Percentiles rank a stretch among this genome's conserved stretches.
These are phyloP conservation scores for Melolontha melolontha DNA, from an alignment of 2,888 invertebrate species.

Conservation along the genomic window DNA sequence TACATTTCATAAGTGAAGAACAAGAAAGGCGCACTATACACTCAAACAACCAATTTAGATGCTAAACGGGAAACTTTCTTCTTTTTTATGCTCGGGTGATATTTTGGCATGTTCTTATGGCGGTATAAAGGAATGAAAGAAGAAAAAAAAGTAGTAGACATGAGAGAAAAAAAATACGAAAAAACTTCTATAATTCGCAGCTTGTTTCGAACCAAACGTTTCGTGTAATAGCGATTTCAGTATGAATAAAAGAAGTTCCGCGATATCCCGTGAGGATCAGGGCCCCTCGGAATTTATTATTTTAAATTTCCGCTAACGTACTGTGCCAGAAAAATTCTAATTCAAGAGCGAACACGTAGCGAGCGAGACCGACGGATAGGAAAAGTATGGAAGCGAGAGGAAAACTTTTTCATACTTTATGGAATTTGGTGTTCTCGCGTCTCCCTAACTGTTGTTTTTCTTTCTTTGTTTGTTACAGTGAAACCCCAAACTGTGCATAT, in stretches of 20 bases:
- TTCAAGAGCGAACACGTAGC: slow-evolving; percentile 3
- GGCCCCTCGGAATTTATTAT: slow-evolving; percentile 42
- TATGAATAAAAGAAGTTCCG: slow-evolving; percentile 43
- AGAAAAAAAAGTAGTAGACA: neutral
- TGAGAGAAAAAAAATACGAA: slow-evolving; percentile 11
- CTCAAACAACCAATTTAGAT: slow-evolving; percentile 29
- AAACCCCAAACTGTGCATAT: slow-evolving; percentile 88
- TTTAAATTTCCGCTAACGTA: slow-evolving; percentile 42
- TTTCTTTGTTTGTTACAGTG: slow-evolving; percentile 72
- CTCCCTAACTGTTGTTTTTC: slow-evolving; percentile 6
- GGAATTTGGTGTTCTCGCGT: neutral
- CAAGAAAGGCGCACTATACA: slow-evolving; percentile 19
- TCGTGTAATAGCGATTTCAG: slow-evolving; percentile 40
- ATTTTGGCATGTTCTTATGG: neutral
- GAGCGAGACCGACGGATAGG: neutral
- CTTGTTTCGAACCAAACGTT: slow-evolving; percentile 31
- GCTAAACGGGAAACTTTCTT: slow-evolving; percentile 22
- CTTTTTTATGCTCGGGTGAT: neutral
- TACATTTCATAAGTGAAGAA: slow-evolving; percentile 30
- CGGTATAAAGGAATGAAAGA: slow-evolving; percentile 6
- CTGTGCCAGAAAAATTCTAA: slow-evolving; percentile 37
- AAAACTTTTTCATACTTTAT: slow-evolving; percentile 5
- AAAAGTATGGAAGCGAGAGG: neutral
- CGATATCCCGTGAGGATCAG: slow-evolving; percentile 34
- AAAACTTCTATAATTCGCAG: slow-evolving; percentile 38